Conservation (phyloP, 2,797 vertebrate genomes). For the Acanthis flammea region DNA sequence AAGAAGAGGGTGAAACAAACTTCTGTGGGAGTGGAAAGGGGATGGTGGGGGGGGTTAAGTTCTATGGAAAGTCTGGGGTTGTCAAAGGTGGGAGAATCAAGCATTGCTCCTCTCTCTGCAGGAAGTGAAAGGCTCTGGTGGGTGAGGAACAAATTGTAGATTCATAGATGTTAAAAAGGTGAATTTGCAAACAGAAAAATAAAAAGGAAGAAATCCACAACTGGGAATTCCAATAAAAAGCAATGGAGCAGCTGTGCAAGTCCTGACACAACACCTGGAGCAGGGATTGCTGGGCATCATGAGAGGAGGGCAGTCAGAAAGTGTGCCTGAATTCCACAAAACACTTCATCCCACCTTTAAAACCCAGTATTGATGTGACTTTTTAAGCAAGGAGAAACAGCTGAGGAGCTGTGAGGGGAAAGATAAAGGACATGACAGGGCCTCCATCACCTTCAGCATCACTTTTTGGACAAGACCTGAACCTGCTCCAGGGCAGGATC, state of each 20-base stretch:
- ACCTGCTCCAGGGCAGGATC: neutral
- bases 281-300: neutral
- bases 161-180: neutral
- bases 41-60: neutral
- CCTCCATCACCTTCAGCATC: neutral
- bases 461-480: neutral
- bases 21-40: neutral
- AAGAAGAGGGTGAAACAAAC: neutral
- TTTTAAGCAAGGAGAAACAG: neutral
- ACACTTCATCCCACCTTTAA: neutral
- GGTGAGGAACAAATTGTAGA: neutral
- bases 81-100: neutral
- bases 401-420: neutral
- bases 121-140: neutral
- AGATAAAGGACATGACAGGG: neutral
- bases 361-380: neutral
- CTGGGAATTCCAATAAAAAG: neutral
- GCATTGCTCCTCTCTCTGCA: neutral
- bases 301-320: neutral
- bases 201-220: neutral
- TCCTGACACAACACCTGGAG: fast-evolving
- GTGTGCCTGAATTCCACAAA: neutral
- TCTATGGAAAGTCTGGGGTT: neutral
- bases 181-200: neutral
- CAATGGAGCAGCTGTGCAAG: fast-evolving